phyloP scores from a whole-genome alignment of 1,140 invertebrate species.

The Drosophila repletoides region DNA sequence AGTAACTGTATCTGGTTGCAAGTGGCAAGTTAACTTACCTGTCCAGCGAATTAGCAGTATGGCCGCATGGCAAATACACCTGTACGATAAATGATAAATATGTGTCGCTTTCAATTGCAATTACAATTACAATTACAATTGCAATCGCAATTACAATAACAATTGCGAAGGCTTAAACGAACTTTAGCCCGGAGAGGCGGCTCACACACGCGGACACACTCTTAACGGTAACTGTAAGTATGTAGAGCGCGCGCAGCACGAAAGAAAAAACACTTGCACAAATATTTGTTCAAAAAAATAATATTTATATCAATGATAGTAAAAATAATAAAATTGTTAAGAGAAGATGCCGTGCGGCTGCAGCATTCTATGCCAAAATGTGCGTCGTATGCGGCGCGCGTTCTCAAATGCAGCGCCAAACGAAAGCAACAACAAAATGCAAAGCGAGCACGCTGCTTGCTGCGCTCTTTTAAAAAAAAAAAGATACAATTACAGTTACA shows the following conservation, averaged over 20 bases:
- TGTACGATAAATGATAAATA: too few relatives aligned
- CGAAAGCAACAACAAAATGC: conserved; percentile 46
- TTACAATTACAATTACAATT: conserved; percentile 35
- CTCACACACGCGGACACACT: conserved; percentile 21
- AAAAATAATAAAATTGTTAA: conserved; percentile 24
- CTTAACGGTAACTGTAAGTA: conserved; percentile 31
- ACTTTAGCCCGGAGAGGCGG: conserved; percentile 62
- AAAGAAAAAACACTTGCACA: conserved; percentile 60
- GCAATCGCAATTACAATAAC: conserved; percentile 51
- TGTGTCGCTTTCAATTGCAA: conserved; percentile 69
- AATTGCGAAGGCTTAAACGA: conserved; percentile 28
- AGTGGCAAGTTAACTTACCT: conserved; percentile 41
- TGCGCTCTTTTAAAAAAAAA: conserved; percentile 35
- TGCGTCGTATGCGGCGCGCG: conserved; percentile 16
- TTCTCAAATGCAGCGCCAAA: conserved; percentile 42
- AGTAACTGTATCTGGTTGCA: conserved; percentile 59
- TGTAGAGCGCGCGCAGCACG: conserved; percentile 20
- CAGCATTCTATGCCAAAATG: conserved; percentile 43
- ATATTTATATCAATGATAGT: too few relatives aligned
- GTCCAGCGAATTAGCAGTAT: conserved; percentile 57
- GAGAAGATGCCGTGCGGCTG: conserved; percentile 7
- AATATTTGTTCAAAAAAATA: conserved; percentile 47
- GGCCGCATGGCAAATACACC: too few relatives aligned
- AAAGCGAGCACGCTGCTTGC: conserved; percentile 13
- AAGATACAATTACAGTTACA: conserved; percentile 20